Evolutionary conservation across 1,140 invertebrate genomes (phyloP).

Genomic region (Dolichoris vasculosae): DNA sequence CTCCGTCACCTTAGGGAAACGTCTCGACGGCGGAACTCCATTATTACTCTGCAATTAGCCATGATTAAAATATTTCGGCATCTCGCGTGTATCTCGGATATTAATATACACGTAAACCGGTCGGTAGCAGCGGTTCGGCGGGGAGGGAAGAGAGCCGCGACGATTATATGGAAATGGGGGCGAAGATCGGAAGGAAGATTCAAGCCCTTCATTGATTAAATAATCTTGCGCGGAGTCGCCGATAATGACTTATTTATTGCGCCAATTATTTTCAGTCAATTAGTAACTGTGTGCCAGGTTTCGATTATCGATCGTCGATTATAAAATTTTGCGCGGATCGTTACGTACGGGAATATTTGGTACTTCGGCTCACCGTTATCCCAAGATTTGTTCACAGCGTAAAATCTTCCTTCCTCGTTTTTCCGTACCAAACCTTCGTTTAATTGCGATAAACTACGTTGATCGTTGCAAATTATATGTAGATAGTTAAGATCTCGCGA

Average conservation of each 20-base stretch:
- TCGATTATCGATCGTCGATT: conserved; percentile 55
- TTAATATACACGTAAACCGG: conserved; percentile 71
- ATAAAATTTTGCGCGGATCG: conserved; percentile 59
- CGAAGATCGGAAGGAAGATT: conserved; percentile 65
- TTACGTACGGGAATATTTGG: conserved; percentile 56
- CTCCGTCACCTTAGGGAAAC: conserved; percentile 42
- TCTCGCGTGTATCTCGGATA: conserved; percentile 73
- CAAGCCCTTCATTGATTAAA: conserved; percentile 71
- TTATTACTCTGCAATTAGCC: conserved; percentile 75
- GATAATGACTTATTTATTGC: conserved; percentile 75
- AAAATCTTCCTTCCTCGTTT: not conserved
- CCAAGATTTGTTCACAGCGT: not conserved
- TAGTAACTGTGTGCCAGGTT: conserved; percentile 56
- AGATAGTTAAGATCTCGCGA: conserved; percentile 29
- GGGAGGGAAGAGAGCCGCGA: conserved; percentile 10
- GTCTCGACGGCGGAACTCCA: conserved; percentile 68
- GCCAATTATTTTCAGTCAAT: conserved; percentile 70
- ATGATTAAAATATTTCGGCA: conserved; percentile 75
- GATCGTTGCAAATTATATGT: conserved; percentile 40
- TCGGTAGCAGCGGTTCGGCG: conserved; percentile 52
- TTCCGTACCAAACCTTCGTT: not conserved
- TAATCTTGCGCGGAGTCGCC: conserved; percentile 65
- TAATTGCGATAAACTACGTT: conserved; percentile 46
- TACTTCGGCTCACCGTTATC: conserved; percentile 44
- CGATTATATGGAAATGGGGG: conserved; percentile 55